These are phyloP conservation scores for Sylvia atricapilla DNA, from an alignment of 2,113 vertebrate genomes.

Conservation along the genomic window DNA sequence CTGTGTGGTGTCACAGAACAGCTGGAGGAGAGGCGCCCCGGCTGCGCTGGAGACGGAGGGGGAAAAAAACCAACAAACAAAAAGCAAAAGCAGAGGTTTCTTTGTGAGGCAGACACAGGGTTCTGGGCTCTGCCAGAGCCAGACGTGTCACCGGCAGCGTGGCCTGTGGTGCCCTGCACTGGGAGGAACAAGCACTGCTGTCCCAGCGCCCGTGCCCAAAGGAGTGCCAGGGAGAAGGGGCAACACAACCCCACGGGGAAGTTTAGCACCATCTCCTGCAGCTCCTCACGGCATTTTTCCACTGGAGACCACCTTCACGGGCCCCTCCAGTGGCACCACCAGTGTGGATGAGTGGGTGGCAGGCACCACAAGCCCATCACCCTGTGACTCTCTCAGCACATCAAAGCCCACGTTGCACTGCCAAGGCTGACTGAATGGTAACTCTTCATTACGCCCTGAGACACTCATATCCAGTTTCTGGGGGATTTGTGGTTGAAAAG, in stretches of 20 bases:
- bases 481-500: constrained; percentile 25
- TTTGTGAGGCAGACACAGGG: background rate
- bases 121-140: background rate
- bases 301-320: accelerated
- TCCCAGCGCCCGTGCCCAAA: background rate
- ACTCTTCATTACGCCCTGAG: background rate
- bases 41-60: background rate
- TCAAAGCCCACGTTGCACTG: background rate
- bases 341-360: background rate
- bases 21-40: constrained; percentile 1
- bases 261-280: background rate
- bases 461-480: background rate
- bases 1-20: background rate
- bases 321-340: background rate
- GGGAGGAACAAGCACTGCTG: background rate
- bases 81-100: background rate
- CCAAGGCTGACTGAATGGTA: background rate
- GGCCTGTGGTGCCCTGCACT: background rate
- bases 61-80: background rate
- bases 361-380: accelerated
- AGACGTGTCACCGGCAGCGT: accelerated
- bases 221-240: background rate
- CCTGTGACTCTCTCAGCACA: background rate
- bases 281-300: background rate
- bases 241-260: accelerated